Base-by-base conservation (phyloP, 30 jellyfish, hydroid and myxozoan species). In the Rhopilema esculentum region DNA sequence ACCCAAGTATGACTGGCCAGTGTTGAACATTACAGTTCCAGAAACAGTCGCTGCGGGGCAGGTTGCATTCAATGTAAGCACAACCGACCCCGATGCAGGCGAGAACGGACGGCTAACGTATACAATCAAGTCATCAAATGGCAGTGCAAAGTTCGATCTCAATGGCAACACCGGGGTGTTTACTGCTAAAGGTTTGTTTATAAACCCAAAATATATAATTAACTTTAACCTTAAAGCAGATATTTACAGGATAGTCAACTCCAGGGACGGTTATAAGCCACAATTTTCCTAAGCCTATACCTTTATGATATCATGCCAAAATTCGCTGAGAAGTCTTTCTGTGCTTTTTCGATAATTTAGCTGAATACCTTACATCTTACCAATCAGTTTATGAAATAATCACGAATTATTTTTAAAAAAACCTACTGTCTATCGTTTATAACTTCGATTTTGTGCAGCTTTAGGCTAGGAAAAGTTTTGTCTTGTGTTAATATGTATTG, bases 11-110 rank as follows among this genome's bases (percentile, higher is more conserved):
- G 72, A 62, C 26, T 86, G 94, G 85, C 82, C 88, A 19, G 79
- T 66, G 28, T 63, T 89, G 77, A 86, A 66, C 50, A 66, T 80
- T 12, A 66, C 91, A 1, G 94, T 92, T 24, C 94, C 90, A 1
- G 98, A 92, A 33, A 87, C 94, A 30, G 88, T 91, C 6, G 22
- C 74, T 15, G 89, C 88, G 22, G 94, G 91, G 21, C 72, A 72
- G 29, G 64, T 22, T 6, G 96, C 94, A 48, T 86, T 86, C 69
- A 87, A 82, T 50, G 91, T 92, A 9, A 73, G 84, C 50, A 88
- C 98, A 1, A 80, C 79, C 16, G 98, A 92, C 70, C 69, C 88
- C 0, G 98, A 92, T 75, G 91, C 74, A 0, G 98, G 96, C n/a
- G 88, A 64, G 24, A 92, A 92, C 66, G 98, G 94, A 63, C 51